phyloP scores from a whole-genome alignment of 2,888 invertebrate genomes.

The Aradus depressus region DNA sequence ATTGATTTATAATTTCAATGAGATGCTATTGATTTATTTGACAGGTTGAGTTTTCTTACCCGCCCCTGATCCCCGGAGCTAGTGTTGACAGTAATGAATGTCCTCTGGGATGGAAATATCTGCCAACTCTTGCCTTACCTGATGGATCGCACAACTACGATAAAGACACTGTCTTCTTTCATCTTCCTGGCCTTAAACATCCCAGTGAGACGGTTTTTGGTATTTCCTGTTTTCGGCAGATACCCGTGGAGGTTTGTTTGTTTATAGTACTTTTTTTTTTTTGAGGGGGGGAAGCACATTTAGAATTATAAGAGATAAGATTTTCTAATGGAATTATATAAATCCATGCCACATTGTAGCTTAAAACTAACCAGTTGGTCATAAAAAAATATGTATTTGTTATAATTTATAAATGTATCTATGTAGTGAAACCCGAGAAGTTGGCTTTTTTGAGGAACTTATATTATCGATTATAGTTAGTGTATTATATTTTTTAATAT shows the following conservation, averaged over 20 bases:
- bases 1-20: slow-evolving; percentile 32
- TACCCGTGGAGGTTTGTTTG: slow-evolving; percentile 70
- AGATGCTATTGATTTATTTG: slow-evolving; percentile 22
- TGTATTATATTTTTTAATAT: too few relatives aligned
- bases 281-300: too few relatives aligned
- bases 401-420: too few relatives aligned
- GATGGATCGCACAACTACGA: slow-evolving; percentile 97
- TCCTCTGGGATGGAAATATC: slow-evolving; percentile 85
- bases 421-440: too few relatives aligned
- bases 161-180: slow-evolving; percentile 92
- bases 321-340: too few relatives aligned
- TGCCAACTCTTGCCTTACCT: slow-evolving; percentile 91
- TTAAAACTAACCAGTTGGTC: too few relatives aligned
- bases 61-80: slow-evolving; percentile 29
- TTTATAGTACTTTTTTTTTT: not conserved
- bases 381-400: not conserved
- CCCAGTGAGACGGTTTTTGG: slow-evolving; percentile 83
- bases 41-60: slow-evolving; percentile 52
- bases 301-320: too few relatives aligned
- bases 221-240: slow-evolving; percentile 95
- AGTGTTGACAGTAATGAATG: slow-evolving; percentile 52
- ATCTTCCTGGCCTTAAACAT: slow-evolving; percentile 77
- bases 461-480: too few relatives aligned
- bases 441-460: too few relatives aligned
- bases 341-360: too few relatives aligned